A percentile compares a stretch with the other conserved stretches of the same genome.
phyloP scores from a whole-genome alignment of 2,888 invertebrate genomes.

The Resseliella maxima region DNA sequence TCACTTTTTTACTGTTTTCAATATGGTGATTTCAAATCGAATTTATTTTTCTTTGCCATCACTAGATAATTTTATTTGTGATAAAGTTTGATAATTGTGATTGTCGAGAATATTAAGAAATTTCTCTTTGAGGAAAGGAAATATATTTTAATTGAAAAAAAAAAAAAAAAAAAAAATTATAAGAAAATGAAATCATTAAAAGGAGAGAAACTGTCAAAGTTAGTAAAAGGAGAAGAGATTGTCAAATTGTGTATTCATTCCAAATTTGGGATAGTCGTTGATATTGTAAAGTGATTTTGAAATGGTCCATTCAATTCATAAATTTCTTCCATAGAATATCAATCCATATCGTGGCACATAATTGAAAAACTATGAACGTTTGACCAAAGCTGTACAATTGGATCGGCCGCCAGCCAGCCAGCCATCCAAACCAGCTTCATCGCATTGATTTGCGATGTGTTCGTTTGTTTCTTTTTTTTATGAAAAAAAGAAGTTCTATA shows the following conservation, averaged over 20 bases:
- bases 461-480: neutral
- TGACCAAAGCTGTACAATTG: slow-evolving; percentile 34
- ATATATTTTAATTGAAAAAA: too few species aligned
- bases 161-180: too few species aligned
- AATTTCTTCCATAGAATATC: neutral
- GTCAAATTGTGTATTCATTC: neutral
- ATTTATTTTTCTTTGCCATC: too few species aligned
- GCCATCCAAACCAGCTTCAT: neutral
- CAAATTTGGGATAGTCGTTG: neutral
- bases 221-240: too few species aligned
- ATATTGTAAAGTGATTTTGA: neutral
- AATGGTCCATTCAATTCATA: neutral
- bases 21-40: neutral
- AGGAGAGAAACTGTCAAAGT: too few species aligned
- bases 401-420: neutral
- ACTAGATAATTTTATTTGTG: too few species aligned
- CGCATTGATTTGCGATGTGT: neutral
- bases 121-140: neutral
- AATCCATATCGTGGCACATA: neutral
- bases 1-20: neutral
- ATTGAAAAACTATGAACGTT: neutral
- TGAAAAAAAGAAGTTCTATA: neutral
- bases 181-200: too few species aligned
- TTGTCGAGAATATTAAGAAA: too few species aligned
- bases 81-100: too few species aligned